Base-by-base conservation (phyloP, 2,888 invertebrate genomes). In the Ypsolopha scabrella region DNA sequence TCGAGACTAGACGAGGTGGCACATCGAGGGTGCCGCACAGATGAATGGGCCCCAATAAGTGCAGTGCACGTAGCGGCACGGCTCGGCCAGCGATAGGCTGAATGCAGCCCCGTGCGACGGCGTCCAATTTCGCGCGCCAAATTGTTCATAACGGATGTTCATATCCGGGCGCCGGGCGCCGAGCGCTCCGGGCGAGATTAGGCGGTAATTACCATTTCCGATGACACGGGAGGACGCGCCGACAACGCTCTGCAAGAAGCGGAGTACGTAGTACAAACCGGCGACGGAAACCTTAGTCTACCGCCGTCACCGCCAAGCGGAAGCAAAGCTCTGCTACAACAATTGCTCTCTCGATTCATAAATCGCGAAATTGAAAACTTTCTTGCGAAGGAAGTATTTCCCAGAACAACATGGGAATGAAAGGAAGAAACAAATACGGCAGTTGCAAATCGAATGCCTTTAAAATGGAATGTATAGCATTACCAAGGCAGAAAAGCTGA, bases 61-160 rank as follows among this genome's bases (percentile, higher is more conserved):
- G 63, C 56, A 61, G 60, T 56, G 64, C 68, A 73, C 72, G 72
- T 72, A 69, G 68, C 66, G 61, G 63, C 61, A 61, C 67, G 67
- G 69, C 66, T 70, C 71, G 67, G 67, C 68, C 68, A 61, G 60
- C 64, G 63, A 67, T 64, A 68, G 66, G 67, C 66, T 80, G 78
- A 79, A 80, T 81, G 74, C 79, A 72, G 70, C 74, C 61, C 72
- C 74, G 72, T 67, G 50, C 73, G 75, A 69, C 82, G 44, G 24
- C 71, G 88, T 89, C 88, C 89, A 89, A 89, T 89, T 89, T 89
- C 88, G 87, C 83, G 80, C 77, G 87, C 87, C 89, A 92, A 93
- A 93, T 92, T 92, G 92, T 93, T 91, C 92, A 91, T 90, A 92
- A 91, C 92, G 92, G 91, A 91, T 92, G 90, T 91, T 93, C 92